Evolutionary conservation across 2,113 vertebrate genomes (phyloP), one percentile per base, ranked within the genome.

Genomic region (Butorides virescens): DNA sequence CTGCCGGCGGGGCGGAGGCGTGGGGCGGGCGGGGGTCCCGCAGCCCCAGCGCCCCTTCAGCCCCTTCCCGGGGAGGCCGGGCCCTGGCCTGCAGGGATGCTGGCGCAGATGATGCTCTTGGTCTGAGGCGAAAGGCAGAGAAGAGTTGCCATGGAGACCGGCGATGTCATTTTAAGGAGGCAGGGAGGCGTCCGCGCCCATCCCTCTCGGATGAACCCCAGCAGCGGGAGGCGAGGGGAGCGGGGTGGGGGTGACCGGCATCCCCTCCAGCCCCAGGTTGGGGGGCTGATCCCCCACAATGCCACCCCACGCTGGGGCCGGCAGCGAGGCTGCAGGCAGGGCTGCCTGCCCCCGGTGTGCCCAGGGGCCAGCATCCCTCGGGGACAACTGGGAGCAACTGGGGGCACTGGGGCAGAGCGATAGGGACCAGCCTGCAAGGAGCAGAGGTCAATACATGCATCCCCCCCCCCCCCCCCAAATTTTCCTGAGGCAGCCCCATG

Each of bases 81-180:
- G 37, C 46, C 37, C 88, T 74, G 92, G 86, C 93, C 97, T 66
- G 94, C 85, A 47, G 97, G 94, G 87, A 96, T 91, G 67, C 77
- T 73, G 92, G 96, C 95, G 89, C 87, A 58, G 96, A 96, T 92
- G 96, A 95, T 95, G 95, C 90, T 94, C 76, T 47, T 94, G 96
- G 96, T 97, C 96, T 88, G 94, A 96, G 96, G 96, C 56, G 26
- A 95, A 95, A 97, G 95, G 94, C 96, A 97, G 92, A 85, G 88
- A 49, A 47, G 89, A 11, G 97, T 98, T 98, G 96, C 97, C 89
- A 98, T 98, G 96, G 97, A 97, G 93, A 98, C 91, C 8, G 18
- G 55, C 91, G 50, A 65, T 97, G 89, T 97, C 92, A 86, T 96
- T 95, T 95, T 91, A 95, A 97, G 95, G 96, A 96, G 75, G 93